These are phyloP conservation scores for Baryphthengus martii DNA, from an alignment of 2,113 vertebrate species.

Conservation along the genomic window DNA sequence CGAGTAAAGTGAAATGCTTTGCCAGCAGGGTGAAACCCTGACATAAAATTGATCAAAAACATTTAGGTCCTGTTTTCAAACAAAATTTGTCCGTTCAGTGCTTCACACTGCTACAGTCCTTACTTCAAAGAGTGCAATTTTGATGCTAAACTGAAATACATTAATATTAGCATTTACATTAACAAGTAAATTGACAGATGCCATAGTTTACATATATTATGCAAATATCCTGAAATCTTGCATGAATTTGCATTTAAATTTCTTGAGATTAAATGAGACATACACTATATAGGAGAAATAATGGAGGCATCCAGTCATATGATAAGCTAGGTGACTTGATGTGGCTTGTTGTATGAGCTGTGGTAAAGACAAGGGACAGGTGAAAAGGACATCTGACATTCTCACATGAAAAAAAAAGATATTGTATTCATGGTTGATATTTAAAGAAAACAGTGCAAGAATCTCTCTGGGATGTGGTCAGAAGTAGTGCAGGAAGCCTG, in stretches of 20 bases:
- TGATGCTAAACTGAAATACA: slow-evolving; percentile 18
- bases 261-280: slow-evolving; percentile 39
- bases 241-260: slow-evolving; percentile 50
- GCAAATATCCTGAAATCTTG: slow-evolving; percentile 46
- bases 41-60: slow-evolving; percentile 18
- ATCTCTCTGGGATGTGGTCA: background rate
- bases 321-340: background rate
- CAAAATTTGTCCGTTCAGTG: background rate
- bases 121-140: slow-evolving; percentile 32
- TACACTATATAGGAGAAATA: background rate
- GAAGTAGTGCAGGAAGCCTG: background rate
- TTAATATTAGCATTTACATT: slow-evolving; percentile 64
- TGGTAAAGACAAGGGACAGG: background rate
- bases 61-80: background rate
- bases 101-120: background rate
- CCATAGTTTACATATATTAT: slow-evolving; percentile 63
- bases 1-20: background rate
- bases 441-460: background rate
- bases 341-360: background rate
- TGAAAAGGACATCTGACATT: background rate
- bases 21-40: background rate
- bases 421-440: background rate
- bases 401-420: background rate
- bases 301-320: background rate
- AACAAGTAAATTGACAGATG: slow-evolving; percentile 64